Percentiles rank a stretch among this genome's conserved stretches.
Conservation (phyloP, 2,113 vertebrate genomes). For the Gopherus evgoodei region DNA sequence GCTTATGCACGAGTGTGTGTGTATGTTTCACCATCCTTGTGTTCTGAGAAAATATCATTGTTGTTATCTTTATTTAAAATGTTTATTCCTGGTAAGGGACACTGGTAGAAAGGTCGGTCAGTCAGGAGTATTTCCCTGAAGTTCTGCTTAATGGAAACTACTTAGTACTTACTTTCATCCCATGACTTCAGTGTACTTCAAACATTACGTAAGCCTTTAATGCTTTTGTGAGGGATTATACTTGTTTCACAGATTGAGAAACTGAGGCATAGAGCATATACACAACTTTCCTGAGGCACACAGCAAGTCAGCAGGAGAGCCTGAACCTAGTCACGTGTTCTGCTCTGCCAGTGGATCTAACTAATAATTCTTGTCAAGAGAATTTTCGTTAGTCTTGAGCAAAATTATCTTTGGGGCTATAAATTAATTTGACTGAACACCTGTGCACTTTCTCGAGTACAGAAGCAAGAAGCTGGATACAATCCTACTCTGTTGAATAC, state of each 20-base stretch:
- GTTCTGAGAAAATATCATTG: neutral
- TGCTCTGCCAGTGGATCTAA: neutral
- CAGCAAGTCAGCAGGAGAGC: neutral
- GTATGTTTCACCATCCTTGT: neutral
- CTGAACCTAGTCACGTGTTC: neutral
- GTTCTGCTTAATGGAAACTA: neutral
- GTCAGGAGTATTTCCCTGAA: accelerated
- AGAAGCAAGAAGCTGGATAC: neutral
- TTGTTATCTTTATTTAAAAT: neutral
- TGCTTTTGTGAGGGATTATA: neutral
- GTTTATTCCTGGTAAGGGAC: neutral
- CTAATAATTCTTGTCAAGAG: neutral
- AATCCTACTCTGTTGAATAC: neutral
- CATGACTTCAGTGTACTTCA: neutral
- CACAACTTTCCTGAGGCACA: neutral
- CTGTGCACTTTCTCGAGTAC: neutral
- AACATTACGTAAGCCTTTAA: neutral
- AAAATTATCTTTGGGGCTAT: neutral
- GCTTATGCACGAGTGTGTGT: too few species aligned
- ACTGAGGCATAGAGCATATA: neutral
- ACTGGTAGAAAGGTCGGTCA: neutral
- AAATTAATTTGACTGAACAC: neutral
- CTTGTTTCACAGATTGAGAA: neutral
- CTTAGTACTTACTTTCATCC: neutral
- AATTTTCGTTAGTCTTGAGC: neutral